Base-by-base conservation (phyloP, 2,888 invertebrate genomes). In the Cheilosia scutellata region DNA sequence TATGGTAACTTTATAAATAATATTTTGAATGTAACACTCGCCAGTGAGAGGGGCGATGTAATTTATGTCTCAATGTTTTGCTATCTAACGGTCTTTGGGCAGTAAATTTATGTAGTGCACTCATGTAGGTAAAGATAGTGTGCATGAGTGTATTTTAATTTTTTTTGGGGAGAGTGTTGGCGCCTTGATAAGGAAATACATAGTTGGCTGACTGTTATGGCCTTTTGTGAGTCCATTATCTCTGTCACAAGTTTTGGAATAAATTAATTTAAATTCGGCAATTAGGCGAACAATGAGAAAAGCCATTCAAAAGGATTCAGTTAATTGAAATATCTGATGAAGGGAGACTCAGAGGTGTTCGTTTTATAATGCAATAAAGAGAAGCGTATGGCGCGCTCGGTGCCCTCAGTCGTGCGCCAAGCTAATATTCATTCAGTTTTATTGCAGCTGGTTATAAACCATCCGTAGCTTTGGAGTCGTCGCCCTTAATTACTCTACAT, bases 271-370 rank as follows among this genome's bases (percentile, higher is more conserved):
- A 53, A 65, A 65, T 72, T 79, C 65, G 51, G 49, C 72, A 72
- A 65, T 79, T 72, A 72, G 25, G n/a, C 40, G 31, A 65, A 65
- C 40, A 72, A 66, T 40, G 40, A 16, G 37, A 63, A 27, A 13
- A 79, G 29, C 42, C 63, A 62, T 40, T 44, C 55, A 31, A 27
- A n/a, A 51, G 71, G 49, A 42, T 58, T 40, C 49, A 42, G 65
- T 72, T 72, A 72, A 79, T 79, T 79, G 79, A 79, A 79, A 65
- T 79, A 79, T 79, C 78, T 78, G 47, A 63, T 62, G 53, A 55
- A 40, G 40, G 44, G 55, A 25, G 20, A 27, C 40, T 16, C 11
- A 9, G 9, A 57, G 51, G 66, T 66, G 75, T 66, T 75, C 75
- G 65, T 66, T 75, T 74, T 63, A 74, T 63, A 53, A 44, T 63